phyloP scores from a whole-genome alignment of 2,888 invertebrate genomes.

The Perizoma affinitatum region DNA sequence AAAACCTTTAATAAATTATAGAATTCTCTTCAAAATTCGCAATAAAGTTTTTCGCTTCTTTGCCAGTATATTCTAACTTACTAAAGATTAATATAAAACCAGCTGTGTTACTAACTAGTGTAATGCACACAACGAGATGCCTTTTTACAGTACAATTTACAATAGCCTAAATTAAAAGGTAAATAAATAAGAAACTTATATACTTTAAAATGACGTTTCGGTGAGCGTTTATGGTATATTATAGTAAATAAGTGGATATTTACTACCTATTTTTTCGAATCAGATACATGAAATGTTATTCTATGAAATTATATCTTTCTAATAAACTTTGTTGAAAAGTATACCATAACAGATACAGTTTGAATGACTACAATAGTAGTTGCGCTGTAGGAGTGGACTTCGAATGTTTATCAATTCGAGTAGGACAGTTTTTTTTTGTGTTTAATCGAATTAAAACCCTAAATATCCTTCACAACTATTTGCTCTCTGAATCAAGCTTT shows the following conservation, averaged over 20 bases:
- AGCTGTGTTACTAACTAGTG: conserved; percentile 79
- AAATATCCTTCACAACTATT: conserved; percentile 5
- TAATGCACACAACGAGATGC: conserved; percentile 82
- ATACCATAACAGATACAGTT: not conserved
- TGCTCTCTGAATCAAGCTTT: conserved; percentile 37
- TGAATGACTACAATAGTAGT: not conserved
- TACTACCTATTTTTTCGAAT: not conserved
- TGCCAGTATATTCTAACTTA: conserved; percentile 66
- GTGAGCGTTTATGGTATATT: conserved; percentile 22
- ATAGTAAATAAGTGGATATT: not conserved
- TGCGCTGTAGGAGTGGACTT: not conserved
- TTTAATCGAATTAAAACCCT: not conserved
- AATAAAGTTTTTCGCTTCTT: conserved; percentile 69
- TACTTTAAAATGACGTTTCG: conserved; percentile 59
- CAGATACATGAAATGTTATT: not conserved
- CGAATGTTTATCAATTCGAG: conserved; percentile 3
- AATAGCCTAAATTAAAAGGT: conserved; percentile 76
- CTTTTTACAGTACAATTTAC: conserved; percentile 83
- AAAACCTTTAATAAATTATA: conserved; percentile 57
- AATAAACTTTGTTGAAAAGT: not conserved
- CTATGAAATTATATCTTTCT: not conserved
- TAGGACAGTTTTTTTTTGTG: conserved; percentile 2
- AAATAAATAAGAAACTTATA: conserved; percentile 57
- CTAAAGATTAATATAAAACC: conserved; percentile 54
- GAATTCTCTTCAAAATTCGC: conserved; percentile 49